phyloP scores from a whole-genome alignment of 1,140 invertebrate genomes.

The Trissolcus basalis region DNA sequence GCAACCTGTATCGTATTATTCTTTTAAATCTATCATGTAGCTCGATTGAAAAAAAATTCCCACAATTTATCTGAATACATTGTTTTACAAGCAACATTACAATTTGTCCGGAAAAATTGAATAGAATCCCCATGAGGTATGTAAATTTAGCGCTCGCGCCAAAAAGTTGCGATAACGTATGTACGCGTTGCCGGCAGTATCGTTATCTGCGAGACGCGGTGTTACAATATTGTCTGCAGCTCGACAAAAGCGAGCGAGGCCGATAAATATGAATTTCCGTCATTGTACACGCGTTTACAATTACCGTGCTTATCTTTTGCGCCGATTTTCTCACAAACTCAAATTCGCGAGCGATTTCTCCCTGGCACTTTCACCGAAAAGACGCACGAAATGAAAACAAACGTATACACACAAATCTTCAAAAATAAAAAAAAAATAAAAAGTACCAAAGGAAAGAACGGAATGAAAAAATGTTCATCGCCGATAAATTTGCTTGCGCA shows the following conservation, averaged over 20 bases:
- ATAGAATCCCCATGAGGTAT: too few relatives aligned
- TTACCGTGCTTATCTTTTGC: constrained; percentile 33
- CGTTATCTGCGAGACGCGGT: neutral
- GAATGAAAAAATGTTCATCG: constrained; percentile 4
- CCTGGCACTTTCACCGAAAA: constrained; percentile 20
- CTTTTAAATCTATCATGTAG: too few relatives aligned
- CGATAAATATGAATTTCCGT: constrained; percentile 19
- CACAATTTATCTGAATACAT: too few relatives aligned
- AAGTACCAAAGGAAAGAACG: constrained; percentile 8
- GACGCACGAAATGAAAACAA: neutral
- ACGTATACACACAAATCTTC: constrained; percentile 5
- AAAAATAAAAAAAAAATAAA: constrained; percentile 32
- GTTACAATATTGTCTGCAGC: neutral
- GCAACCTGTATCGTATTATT: too few relatives aligned
- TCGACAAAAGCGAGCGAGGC: constrained; percentile 16
- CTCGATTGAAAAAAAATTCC: too few relatives aligned
- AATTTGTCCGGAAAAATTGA: too few relatives aligned
- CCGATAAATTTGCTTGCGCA: constrained; percentile 28
- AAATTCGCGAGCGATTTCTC: constrained; percentile 36
- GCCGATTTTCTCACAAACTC: constrained; percentile 20
- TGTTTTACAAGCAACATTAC: too few relatives aligned
- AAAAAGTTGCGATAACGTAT: neutral
- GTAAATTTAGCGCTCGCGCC: too few relatives aligned
- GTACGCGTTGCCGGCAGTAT: neutral
- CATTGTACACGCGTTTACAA: constrained; percentile 25